Base-by-base conservation (phyloP, 2,888 invertebrate species). In the Pollenia angustigena region DNA sequence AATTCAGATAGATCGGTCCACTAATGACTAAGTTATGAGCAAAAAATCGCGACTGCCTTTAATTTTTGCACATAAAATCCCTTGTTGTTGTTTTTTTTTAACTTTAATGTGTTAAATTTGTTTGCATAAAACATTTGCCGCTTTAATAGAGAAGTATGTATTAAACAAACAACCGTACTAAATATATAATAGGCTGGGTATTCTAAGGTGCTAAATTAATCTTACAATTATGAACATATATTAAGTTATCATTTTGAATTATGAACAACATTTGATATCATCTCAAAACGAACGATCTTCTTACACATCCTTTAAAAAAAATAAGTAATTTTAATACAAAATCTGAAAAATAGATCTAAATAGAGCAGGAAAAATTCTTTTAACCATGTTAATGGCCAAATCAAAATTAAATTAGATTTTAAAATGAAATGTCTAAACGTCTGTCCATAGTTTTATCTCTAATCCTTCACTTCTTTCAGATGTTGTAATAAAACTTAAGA, bases 381-480 rank as follows among this genome's bases (percentile, higher is more conserved):
- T 48, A n/a, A 69, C 16, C 60, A 42, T 60, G 18, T 50, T 69
- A 79, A 79, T 50, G 10, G n/a, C 56, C 9, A 0, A 14, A 40
- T 11, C 2, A 16, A 50, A 32, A 52, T 69, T 23, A 60, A 50
- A 69, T 79, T 23, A 52, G 40, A 32, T 18, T 62, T 40, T 16
- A 42, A 2, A 11, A 12, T 56, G 54, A 56, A 14, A 12, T 50
- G 74, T 16, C 46, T 44, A 40, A 7, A 14, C 44, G 18, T 8
- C 72, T 54, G 52, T 9, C 62, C 32, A 18, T 18, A 4, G 40
- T 48, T 16, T 32, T 50, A 66, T 66, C 50, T 56, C 23, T 2
- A 69, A 69, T 71, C 71, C 54, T 76, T 71, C 40, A 78, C 56
- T 50, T 66, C 14, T 46, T 48, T 64, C 71, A 46, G 11, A 40